Base-by-base conservation (phyloP, 2,113 vertebrate genomes). In the Leucopsar rothschildi region DNA sequence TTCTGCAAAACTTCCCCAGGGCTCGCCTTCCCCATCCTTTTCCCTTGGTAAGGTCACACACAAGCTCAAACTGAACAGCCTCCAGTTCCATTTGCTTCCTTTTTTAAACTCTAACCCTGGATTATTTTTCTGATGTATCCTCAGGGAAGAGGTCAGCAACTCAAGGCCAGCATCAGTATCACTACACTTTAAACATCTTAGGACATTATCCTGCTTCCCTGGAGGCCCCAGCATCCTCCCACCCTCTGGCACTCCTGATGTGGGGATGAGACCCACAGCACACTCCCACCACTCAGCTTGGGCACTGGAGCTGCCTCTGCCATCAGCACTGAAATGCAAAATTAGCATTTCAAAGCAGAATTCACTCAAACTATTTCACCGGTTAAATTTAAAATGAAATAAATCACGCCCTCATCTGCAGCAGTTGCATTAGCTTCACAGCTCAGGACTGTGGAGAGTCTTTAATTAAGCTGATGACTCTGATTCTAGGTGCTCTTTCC, bases 211-310 rank as follows among this genome's bases (percentile, higher is more conserved):
- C 44, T 3, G 1, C 52, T 45, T 53, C 50, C 40, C 45, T 50
- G 19, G 25, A 61, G 27, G 25, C 3, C 16, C 19, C 31, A 66
- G 31, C 33, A 39, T 8, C 45, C 29, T 55, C 23, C 15, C 39
- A 45, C 27, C 25, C 55, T 37, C 79, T 31, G 25, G 40, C 55
- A 28, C 24, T 72, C 37, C 59, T 21, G 31, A 40, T 2, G 3
- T 9, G 33, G 31, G 53, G 29, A 56, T 7, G 14, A 72, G 52
- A 59, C 61, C 61, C 73, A 45, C 11, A 42, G n/a, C 70, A 79
- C 18, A 33, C 1, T 0, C 27, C 10, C 64, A 77, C 13, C 6
- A 0, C 14, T n/a, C 77, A 25, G 15, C n/a, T 15, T 20, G 27
- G 31, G 20, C 3, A 0, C 18, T 37, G 61, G n/a, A 47, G 65